Evolutionary conservation across 2,888 invertebrate genomes (phyloP), one percentile per base, ranked within the genome.

Genomic region (Iphiclides podalirius): DNA sequence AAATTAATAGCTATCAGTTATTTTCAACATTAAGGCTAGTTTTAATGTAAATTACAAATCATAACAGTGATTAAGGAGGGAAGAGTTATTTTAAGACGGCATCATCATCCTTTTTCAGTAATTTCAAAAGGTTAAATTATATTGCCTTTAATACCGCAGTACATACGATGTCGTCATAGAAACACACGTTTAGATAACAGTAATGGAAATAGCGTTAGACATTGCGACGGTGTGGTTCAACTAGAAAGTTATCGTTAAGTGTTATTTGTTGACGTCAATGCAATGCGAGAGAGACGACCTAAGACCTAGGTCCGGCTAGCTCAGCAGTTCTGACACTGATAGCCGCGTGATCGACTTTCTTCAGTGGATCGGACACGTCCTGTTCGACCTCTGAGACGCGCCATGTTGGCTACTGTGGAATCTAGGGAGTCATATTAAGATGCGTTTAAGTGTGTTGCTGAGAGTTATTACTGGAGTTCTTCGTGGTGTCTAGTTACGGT

Each of bases 261-360:
- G 23, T 33, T 33, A 61, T 63, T 57, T 48, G 47, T 72, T 74
- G 79, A 79, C 79, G 78, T 76, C 75, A 75, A 72, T 66, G 58
- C 60, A 65, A 67, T 79, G 74, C 72, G 71, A 70, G 72, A 64
- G 64, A 39, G 60, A 60, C 69, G 75, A 78, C 78, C 77, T 75
- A 71, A 71, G 78, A 75, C 76, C 78, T 63, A 61, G 9, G 23
- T 39, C 38, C 43, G 34, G 42, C 33, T 42, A 38, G 31, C 13
- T 23, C 13, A 41, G 35, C 37, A 14, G 13, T 23, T 42, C 20
- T 36, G 31, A 42, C 20, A 14, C 14, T 48, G 48, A 47, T 43
- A 33, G 42, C 35, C 23, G 16, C 23, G 38, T 47, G 42, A 39
- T 47, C 34, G 34, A 31, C 34, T 31, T 42, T 52, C 43, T 8